Percentiles rank a stretch among this genome's conserved stretches.
Conservation (phyloP, 2,888 invertebrate species). For the Hofmannophila pseudospretella region DNA sequence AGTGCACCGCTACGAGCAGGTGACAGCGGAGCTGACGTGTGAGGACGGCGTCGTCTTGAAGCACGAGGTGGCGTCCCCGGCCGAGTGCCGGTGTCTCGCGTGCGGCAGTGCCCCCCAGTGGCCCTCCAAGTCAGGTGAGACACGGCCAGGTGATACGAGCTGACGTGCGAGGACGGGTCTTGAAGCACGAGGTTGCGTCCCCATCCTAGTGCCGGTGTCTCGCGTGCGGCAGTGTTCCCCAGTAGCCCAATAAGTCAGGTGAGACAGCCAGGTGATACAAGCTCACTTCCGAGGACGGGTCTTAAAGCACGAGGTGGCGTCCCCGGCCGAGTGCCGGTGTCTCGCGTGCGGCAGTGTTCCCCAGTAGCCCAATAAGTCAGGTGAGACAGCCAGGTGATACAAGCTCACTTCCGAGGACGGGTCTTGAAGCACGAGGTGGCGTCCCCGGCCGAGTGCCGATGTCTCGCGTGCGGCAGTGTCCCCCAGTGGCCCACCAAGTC, state of each 20-base stretch:
- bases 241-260: slow-evolving; percentile 6
- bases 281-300: slow-evolving; percentile 48
- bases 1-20: slow-evolving; percentile 42
- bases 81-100: slow-evolving; percentile 36
- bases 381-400: slow-evolving; percentile 38
- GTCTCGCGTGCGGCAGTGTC: slow-evolving; percentile 30
- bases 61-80: slow-evolving; percentile 50
- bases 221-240: slow-evolving; percentile 24
- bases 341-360: slow-evolving; percentile 25
- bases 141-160: slow-evolving; percentile 34
- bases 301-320: slow-evolving; percentile 43
- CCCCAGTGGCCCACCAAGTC: slow-evolving; percentile 6
- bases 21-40: slow-evolving; percentile 47
- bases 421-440: slow-evolving; percentile 42
- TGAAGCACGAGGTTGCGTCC: slow-evolving; percentile 44
- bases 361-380: slow-evolving; percentile 6
- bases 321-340: slow-evolving; percentile 44
- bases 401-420: slow-evolving; percentile 48
- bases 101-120: slow-evolving; percentile 23
- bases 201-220: slow-evolving; percentile 42
- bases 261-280: slow-evolving; percentile 37
- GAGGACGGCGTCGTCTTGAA: slow-evolving; percentile 35
- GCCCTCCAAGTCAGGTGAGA: slow-evolving; percentile 5
- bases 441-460: slow-evolving; percentile 40
- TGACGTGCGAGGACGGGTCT: slow-evolving; percentile 48